These are phyloP conservation scores for Platycercus adscitus DNA, from an alignment of 2,113 vertebrate species.

Conservation along the genomic window DNA sequence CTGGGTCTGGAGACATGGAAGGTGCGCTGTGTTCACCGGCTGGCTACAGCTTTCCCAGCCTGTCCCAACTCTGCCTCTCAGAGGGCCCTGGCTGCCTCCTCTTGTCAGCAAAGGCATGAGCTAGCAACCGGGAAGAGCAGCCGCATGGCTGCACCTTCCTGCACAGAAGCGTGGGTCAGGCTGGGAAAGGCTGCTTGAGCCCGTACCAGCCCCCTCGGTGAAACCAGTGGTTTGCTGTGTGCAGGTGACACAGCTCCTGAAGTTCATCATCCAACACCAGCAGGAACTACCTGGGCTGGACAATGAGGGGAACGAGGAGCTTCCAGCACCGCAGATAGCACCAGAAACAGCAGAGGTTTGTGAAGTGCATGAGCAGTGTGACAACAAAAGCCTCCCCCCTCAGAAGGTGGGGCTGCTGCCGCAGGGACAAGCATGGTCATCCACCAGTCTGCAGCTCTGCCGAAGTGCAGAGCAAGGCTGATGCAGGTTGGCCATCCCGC, in stretches of 20 bases:
- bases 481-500: background rate
- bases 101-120: background rate
- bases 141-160: background rate
- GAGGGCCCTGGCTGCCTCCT: background rate
- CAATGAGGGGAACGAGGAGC: background rate
- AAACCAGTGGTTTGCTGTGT: background rate
- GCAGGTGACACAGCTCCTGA: background rate
- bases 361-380: background rate
- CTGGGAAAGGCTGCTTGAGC: background rate
- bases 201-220: background rate
- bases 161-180: background rate
- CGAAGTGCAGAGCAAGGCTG: background rate
- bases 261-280: background rate
- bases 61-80: background rate
- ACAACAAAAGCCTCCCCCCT: background rate
- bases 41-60: background rate
- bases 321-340: background rate
- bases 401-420: background rate
- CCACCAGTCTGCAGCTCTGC: background rate
- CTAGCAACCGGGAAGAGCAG: background rate
- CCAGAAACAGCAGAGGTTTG: background rate
- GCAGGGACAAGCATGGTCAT: background rate
- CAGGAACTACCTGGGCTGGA: background rate
- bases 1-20: background rate
- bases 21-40: background rate